phyloP scores from a whole-genome alignment of 2,797 vertebrate species.

The Periparus ater region DNA sequence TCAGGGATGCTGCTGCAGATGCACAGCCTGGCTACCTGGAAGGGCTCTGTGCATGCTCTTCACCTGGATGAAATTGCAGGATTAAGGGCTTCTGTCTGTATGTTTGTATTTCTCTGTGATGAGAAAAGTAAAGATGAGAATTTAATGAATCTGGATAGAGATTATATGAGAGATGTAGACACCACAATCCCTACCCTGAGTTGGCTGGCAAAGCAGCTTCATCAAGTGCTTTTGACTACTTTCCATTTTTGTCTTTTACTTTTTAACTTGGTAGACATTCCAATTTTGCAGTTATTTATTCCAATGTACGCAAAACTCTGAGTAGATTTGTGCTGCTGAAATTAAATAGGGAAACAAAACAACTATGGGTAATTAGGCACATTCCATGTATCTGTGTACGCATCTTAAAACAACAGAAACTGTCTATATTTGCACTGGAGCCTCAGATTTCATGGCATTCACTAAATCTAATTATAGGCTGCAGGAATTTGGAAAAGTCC shows the following conservation, averaged over 20 bases:
- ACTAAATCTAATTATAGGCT: constrained; percentile 47
- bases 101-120: neutral
- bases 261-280: neutral
- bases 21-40: neutral
- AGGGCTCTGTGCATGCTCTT: neutral
- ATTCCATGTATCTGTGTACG: constrained; percentile 36
- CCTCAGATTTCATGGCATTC: neutral
- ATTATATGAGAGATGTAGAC: neutral
- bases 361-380: constrained; percentile 52
- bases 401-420: constrained; percentile 53
- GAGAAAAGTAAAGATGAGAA: neutral
- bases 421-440: constrained; percentile 13
- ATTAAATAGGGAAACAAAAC: constrained; percentile 46
- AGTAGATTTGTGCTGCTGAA: constrained; percentile 58
- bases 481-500: neutral
- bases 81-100: neutral
- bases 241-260: neutral
- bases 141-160: neutral
- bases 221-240: neutral
- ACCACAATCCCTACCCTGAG: neutral
- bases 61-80: neutral
- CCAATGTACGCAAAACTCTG: neutral
- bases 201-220: neutral
- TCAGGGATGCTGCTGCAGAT: neutral
- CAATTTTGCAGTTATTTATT: constrained; percentile 41